Evolutionary conservation across 2,797 vertebrate species (phyloP).

Genomic region (Trachops cirrhosus): DNA sequence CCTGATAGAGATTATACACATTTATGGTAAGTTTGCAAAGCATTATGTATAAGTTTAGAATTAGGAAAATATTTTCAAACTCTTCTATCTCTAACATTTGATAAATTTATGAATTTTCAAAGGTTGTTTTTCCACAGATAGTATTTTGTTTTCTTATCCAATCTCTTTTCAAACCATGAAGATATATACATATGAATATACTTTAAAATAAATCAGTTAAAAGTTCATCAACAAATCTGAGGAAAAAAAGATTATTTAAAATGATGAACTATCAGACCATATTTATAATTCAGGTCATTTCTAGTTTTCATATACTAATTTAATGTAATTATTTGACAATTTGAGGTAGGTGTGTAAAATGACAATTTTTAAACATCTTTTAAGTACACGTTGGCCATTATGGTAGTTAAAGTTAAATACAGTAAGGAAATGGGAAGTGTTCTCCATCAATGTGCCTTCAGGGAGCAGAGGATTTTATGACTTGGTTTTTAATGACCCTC

Average conservation of each 20-base stretch:
- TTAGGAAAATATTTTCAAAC: background rate
- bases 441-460: slow-evolving; percentile 68
- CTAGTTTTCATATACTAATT: slow-evolving; percentile 50
- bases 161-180: background rate
- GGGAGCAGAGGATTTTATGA: slow-evolving; percentile 74
- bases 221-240: background rate
- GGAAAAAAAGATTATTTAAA: background rate
- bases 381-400: slow-evolving; percentile 29
- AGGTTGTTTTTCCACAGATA: background rate
- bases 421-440: slow-evolving; percentile 64
- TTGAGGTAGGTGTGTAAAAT: slow-evolving; percentile 19
- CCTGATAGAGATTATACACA: background rate
- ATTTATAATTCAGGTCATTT: slow-evolving; percentile 40
- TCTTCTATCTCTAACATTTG: background rate
- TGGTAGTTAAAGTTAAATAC: slow-evolving; percentile 51
- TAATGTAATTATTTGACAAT: slow-evolving; percentile 55
- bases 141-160: background rate
- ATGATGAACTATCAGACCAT: background rate
- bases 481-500: slow-evolving; percentile 79
- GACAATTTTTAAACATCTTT: slow-evolving; percentile 31
- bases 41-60: background rate
- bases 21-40: background rate
- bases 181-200: background rate
- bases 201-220: background rate
- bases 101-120: background rate